A percentile compares a stretch with the other conserved stretches of the same genome.
These are phyloP conservation scores for Lathamus discolor DNA, from an alignment of 2,113 vertebrate genomes.

Conservation along the genomic window DNA sequence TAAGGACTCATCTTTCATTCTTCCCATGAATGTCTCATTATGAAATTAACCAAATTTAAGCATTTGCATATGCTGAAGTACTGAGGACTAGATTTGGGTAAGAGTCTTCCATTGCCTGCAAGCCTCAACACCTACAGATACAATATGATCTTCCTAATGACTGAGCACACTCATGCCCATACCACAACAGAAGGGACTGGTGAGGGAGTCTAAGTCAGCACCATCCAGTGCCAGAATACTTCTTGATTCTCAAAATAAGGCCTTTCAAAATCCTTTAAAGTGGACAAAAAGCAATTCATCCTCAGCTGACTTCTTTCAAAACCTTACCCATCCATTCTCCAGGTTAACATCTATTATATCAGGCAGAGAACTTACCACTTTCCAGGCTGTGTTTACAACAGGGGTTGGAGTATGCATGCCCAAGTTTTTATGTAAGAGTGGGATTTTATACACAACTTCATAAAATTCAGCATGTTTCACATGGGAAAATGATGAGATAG, in stretches of 20 bases:
- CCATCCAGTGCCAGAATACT: background rate
- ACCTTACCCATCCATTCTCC: background rate
- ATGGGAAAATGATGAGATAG: background rate
- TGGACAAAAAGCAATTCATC: background rate
- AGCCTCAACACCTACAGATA: background rate
- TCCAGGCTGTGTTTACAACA: background rate
- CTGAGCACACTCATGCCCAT: background rate
- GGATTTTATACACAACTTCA: background rate
- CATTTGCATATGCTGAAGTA: background rate
- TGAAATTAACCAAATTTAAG: background rate
- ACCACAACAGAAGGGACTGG: background rate
- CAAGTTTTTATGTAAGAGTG: background rate
- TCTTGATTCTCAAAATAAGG: background rate
- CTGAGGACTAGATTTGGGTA: background rate
- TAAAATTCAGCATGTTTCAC: background rate
- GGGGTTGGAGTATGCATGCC: rapidly evolving
- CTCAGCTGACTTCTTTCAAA: background rate
- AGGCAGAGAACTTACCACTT: background rate
- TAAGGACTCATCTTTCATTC: background rate
- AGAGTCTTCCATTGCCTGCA: background rate
- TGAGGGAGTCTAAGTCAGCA: background rate
- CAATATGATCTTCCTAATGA: background rate
- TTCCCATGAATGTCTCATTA: background rate
- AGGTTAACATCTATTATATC: background rate
- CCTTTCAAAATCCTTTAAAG: background rate